These are phyloP conservation scores for Zoanthus sansibaricus DNA, from an alignment of 92 coral and sea anemone genomes.

Conservation along the genomic window DNA sequence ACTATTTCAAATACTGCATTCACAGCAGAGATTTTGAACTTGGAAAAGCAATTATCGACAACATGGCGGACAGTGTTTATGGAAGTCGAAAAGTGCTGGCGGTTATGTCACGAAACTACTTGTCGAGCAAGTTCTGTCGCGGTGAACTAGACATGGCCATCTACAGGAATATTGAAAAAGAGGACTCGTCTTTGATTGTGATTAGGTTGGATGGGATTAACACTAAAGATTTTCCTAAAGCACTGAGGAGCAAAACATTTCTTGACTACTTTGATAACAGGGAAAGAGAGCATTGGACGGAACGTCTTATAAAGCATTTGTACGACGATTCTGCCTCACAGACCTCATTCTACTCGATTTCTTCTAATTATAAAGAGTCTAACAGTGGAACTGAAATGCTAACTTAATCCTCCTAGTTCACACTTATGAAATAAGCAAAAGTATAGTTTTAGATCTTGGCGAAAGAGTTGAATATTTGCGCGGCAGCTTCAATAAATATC, in stretches of 20 bases:
- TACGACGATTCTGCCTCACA: slow-evolving; percentile 2
- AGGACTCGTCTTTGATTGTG: slow-evolving; percentile 33
- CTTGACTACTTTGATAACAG: slow-evolving; percentile 48
- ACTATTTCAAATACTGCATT: slow-evolving; percentile 42
- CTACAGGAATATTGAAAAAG: slow-evolving; percentile 32
- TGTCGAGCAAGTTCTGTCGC: slow-evolving; percentile 41
- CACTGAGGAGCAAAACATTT: slow-evolving; percentile 44
- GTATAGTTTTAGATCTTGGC: too few relatives aligned
- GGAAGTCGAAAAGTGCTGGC: slow-evolving; percentile 45
- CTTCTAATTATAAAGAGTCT: background rate
- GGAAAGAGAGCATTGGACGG: slow-evolving; percentile 39
- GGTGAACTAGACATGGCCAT: slow-evolving; percentile 34
- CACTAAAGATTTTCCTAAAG: slow-evolving; percentile 44
- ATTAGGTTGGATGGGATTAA: slow-evolving; percentile 27
- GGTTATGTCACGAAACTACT: slow-evolving; percentile 29
- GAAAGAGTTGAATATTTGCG: too few relatives aligned
- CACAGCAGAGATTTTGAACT: slow-evolving; percentile 47
- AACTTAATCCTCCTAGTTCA: background rate
- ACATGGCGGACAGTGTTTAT: slow-evolving; percentile 57
- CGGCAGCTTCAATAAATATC: too few relatives aligned
- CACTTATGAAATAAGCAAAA: too few relatives aligned
- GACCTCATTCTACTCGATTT: background rate
- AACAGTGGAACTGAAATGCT: background rate
- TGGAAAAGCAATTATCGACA: slow-evolving; percentile 46
- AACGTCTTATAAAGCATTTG: slow-evolving; percentile 39